These are phyloP conservation scores for Epinotia brunnichana DNA, from an alignment of 2,888 invertebrate species.

Conservation along the genomic window DNA sequence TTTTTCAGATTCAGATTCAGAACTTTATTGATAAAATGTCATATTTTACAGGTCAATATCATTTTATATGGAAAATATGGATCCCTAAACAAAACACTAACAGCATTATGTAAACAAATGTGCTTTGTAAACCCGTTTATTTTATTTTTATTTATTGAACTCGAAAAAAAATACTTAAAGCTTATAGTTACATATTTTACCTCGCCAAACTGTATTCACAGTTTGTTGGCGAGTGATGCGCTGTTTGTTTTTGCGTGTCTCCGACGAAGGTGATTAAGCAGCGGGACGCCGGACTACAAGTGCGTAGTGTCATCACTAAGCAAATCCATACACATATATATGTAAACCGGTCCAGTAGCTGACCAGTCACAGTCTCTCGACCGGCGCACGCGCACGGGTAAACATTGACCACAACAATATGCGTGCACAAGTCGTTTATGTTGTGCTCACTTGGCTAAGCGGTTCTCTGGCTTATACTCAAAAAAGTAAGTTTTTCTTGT, in stretches of 20 bases:
- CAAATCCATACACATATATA: background rate
- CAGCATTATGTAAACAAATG: background rate
- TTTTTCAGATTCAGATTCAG: too few relatives aligned
- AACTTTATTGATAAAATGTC: too few relatives aligned
- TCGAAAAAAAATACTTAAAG: too few relatives aligned
- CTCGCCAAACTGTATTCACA: too few relatives aligned
- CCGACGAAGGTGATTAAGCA: conserved; percentile 1
- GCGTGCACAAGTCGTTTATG: conserved; percentile 9
- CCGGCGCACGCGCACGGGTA: background rate
- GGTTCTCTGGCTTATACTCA: conserved; percentile 6
- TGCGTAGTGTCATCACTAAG: conserved; percentile 5
- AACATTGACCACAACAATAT: conserved; percentile 10
- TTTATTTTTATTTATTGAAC: too few relatives aligned
- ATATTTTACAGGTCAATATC: too few relatives aligned
- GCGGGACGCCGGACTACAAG: conserved; percentile 11
- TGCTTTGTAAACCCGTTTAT: background rate
- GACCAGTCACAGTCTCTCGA: conserved; percentile 10
- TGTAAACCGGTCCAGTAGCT: conserved; percentile 8
- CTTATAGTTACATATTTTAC: too few relatives aligned
- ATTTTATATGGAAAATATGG: too few relatives aligned
- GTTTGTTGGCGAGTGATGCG: too few relatives aligned
- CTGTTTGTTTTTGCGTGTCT: background rate
- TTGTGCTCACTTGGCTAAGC: conserved; percentile 27
- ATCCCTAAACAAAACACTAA: background rate
- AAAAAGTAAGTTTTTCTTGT: conserved; percentile 22